phyloP scores from a whole-genome alignment of 2,888 invertebrate genomes.

The Limnephilus rhombicus region DNA sequence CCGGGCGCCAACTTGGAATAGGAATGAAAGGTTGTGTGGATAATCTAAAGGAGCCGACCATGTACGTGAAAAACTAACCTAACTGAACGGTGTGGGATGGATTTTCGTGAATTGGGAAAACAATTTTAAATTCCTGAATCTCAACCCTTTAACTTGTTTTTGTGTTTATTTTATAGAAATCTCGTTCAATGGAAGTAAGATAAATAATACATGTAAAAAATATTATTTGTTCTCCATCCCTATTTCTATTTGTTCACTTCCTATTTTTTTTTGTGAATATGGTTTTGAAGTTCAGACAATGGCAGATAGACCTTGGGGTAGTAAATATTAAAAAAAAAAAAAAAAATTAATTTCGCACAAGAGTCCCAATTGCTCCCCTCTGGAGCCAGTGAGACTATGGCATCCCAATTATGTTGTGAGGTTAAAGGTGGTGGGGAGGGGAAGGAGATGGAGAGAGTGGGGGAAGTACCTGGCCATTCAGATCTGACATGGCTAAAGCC shows the following conservation, averaged over 20 bases:
- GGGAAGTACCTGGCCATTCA: too few relatives aligned
- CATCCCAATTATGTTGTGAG: too few relatives aligned
- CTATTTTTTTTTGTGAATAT: too few relatives aligned
- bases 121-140: neutral
- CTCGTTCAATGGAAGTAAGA: neutral
- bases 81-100: neutral
- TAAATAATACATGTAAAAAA: too few relatives aligned
- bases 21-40: constrained; percentile 24
- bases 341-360: too few relatives aligned
- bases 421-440: too few relatives aligned
- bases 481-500: too few relatives aligned
- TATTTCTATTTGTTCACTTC: neutral
- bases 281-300: neutral
- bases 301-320: too few relatives aligned
- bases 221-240: neutral
- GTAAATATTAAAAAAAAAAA: too few relatives aligned
- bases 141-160: neutral
- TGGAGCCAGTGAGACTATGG: too few relatives aligned
- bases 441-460: too few relatives aligned
- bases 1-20: neutral
- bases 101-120: neutral
- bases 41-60: neutral
- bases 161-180: neutral
- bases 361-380: too few relatives aligned
- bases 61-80: neutral